Percentiles rank a stretch among this genome's conserved stretches.
Evolutionary conservation across 92 coral and sea anemone species (phyloP).

Genomic region (Heliopora coerulea): DNA sequence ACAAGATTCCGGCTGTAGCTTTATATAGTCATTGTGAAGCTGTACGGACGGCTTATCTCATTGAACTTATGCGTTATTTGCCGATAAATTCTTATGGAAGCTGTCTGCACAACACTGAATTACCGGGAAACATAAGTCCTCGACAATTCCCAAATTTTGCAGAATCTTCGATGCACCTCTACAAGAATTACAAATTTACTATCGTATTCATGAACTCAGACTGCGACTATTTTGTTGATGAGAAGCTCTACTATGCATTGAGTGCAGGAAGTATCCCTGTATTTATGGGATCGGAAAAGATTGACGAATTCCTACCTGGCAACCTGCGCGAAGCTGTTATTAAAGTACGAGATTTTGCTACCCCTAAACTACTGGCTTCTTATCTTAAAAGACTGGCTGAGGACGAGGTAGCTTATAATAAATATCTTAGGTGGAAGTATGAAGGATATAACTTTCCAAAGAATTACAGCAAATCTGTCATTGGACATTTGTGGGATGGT

Average conservation of each 20-base stretch:
- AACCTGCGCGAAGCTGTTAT: constrained; percentile 49
- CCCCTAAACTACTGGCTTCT: constrained; percentile 59
- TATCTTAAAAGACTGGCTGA: constrained; percentile 47
- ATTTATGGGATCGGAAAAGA: constrained; percentile 65
- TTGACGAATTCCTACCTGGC: constrained; percentile 59
- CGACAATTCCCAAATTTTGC: not conserved
- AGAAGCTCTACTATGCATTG: constrained; percentile 60
- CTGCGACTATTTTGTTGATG: constrained; percentile 72
- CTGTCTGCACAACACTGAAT: constrained; percentile 71
- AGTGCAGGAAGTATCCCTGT: constrained; percentile 70
- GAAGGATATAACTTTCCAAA: constrained; percentile 43
- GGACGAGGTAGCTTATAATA: constrained; percentile 54
- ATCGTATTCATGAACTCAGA: constrained; percentile 66
- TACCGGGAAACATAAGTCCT: not conserved
- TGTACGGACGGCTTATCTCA: constrained; percentile 80
- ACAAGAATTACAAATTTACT: constrained; percentile 57
- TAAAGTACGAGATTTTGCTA: constrained; percentile 57
- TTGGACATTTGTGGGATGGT: constrained; percentile 24
- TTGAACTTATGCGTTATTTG: constrained; percentile 75
- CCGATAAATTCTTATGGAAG: constrained; percentile 82
- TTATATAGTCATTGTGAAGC: constrained; percentile 91
- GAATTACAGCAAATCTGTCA: not conserved
- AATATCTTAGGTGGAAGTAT: constrained; percentile 61
- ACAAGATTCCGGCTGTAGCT: constrained; percentile 68
- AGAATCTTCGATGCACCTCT: constrained; percentile 20